phyloP scores from a whole-genome alignment of 2,113 vertebrate genomes.

The Thunnus maccoyii region DNA sequence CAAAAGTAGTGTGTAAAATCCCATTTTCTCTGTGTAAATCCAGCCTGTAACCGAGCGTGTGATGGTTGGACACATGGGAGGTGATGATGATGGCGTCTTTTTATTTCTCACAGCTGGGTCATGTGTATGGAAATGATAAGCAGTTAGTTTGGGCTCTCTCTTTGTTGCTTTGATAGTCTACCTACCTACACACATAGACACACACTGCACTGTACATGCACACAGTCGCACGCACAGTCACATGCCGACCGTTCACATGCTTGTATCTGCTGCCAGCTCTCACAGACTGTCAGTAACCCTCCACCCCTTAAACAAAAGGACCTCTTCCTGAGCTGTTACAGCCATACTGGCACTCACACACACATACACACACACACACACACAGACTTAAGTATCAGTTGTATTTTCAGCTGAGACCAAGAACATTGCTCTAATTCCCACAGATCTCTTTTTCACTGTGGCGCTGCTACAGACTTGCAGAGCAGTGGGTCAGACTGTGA shows the following conservation, averaged over 20 bases:
- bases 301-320: conserved; percentile 66
- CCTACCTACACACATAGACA: conserved; percentile 6
- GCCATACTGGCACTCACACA: not conserved
- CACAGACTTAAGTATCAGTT: conserved; percentile 24
- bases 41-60: not conserved
- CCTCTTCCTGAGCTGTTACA: conserved; percentile 54
- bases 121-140: conserved; percentile 21
- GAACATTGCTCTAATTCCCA: conserved; percentile 24
- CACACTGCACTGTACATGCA: not conserved
- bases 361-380: not conserved
- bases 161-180: conserved; percentile 30
- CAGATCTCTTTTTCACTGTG: conserved; percentile 12
- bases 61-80: conserved; percentile 17
- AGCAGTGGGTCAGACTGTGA: conserved; percentile 15
- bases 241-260: conserved; percentile 28
- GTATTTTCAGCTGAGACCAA: conserved; percentile 36
- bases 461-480: conserved; percentile 1
- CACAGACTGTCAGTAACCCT: conserved; percentile 64
- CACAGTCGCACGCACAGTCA: conserved; percentile 7
- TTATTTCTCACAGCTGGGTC: conserved; percentile 25
- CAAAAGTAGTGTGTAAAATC: conserved; percentile 46
- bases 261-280: conserved; percentile 54
- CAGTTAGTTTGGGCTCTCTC: conserved; percentile 27
- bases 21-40: conserved; percentile 35
- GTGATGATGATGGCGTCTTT: conserved; percentile 15